Evolutionary conservation across 2,113 vertebrate genomes (phyloP).

Genomic region (Girardinichthys multiradiatus): DNA sequence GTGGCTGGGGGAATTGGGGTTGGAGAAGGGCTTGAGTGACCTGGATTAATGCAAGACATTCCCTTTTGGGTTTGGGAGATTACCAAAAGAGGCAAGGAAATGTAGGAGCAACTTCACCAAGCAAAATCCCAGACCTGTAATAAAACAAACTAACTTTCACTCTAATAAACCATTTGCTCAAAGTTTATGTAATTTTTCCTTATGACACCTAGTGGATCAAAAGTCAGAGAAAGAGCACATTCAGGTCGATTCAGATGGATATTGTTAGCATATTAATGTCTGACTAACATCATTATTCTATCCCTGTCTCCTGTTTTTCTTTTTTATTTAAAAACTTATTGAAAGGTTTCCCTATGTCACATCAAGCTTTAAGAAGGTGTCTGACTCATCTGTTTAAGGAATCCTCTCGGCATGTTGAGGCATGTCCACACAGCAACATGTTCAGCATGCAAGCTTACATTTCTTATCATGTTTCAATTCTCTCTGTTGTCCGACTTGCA

Average conservation of each 20-base stretch:
- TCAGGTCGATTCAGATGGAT: constrained; percentile 1
- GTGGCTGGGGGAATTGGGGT: constrained; percentile 52
- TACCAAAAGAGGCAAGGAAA: constrained; percentile 21
- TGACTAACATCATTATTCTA: constrained; percentile 9
- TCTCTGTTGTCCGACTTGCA: constrained; percentile 39
- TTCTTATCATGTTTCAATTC: constrained; percentile 34
- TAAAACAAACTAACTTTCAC: not conserved
- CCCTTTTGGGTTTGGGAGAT: constrained; percentile 37
- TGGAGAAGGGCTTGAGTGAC: constrained; percentile 56
- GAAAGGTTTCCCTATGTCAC: constrained; percentile 10
- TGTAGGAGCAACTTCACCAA: constrained; percentile 21
- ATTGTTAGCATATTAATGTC: not conserved
- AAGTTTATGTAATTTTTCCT: not conserved
- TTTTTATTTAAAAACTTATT: constrained; percentile 4
- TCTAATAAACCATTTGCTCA: not conserved
- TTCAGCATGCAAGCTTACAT: constrained; percentile 3
- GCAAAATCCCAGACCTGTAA: not conserved
- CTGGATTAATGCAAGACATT: constrained; percentile 51
- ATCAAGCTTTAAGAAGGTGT: constrained; percentile 5
- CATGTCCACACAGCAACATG: constrained; percentile 34
- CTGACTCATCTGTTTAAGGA: constrained; percentile 19
- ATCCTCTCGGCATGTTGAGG: constrained; percentile 34
- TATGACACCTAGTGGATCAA: no score
- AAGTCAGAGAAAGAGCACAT: no score
- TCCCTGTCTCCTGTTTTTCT: not conserved